Evolutionary conservation across 2,888 invertebrate species (phyloP), one percentile per base, ranked within the genome.

Genomic region (Oxytorus armatus): DNA sequence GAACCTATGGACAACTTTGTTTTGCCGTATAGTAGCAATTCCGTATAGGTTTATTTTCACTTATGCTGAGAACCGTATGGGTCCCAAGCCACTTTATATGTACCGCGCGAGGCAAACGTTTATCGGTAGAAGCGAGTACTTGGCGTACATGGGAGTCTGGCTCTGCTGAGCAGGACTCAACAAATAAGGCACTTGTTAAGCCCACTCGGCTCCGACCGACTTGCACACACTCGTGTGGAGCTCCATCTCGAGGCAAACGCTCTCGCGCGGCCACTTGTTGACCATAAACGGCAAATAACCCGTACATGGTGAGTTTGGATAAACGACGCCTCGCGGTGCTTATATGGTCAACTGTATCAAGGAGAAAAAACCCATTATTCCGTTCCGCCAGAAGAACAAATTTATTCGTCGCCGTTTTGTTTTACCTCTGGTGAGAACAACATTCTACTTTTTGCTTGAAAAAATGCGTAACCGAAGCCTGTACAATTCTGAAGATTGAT

Each of bases 141-240:
- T 72, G 72, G 70, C 70, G 65, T 36, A 11, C 85, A 84, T 80
- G 82, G 84, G 81, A 79, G 74, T 69, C 77, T 82, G 14, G 55
- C 25, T 33, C 21, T 33, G 59, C 59, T 73, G 53, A 57, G 16
- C 57, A 59, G 76, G 82, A 80, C 75, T 86, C 83, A 88, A 88
- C 88, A 87, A 89, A 89, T 89, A 88, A 88, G 89, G 89, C 85
- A 87, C 87, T 88, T 88, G 89, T 88, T 87, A 86, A 84, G 84
- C 85, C 84, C 84, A 55, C 65, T 74, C 65, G 59, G 70, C 57
- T 66, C 21, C 63, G 36, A 42, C 23, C 25, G 44, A n/a, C n/a
- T n/a, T n/a, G n/a, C 63, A 8, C 47, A 57, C 42, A 59, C 39
- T 59, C 55, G 36, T 44, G 55, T 44, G 55, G 25, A 39, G 53